These are phyloP conservation scores for Meriones psammophilus DNA, from an alignment of 2,797 vertebrate species.

Conservation along the genomic window DNA sequence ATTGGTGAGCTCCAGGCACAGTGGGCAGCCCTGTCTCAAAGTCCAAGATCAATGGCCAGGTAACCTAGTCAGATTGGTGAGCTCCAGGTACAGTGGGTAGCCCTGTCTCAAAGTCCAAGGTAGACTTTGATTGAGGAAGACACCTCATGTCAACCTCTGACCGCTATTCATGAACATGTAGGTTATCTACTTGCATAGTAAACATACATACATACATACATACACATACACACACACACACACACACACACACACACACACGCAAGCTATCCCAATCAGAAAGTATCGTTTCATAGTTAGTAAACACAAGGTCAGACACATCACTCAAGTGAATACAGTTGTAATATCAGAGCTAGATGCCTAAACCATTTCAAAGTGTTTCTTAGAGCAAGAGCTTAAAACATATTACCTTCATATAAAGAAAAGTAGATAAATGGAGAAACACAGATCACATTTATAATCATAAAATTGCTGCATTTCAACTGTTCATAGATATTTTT, in stretches of 20 bases:
- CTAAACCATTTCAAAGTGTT: background rate
- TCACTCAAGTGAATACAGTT: background rate
- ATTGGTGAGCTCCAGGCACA: background rate
- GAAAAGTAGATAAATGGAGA: slow-evolving; percentile 66
- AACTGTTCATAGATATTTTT: slow-evolving; percentile 53
- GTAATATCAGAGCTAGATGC: background rate
- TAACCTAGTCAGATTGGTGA: background rate
- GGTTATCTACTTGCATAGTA: background rate
- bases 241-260: background rate
- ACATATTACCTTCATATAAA: slow-evolving; percentile 58
- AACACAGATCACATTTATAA: slow-evolving; percentile 62
- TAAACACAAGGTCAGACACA: slow-evolving; percentile 8
- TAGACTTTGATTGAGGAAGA: background rate
- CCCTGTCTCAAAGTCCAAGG: background rate
- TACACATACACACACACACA: background rate
- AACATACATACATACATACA: rapidly evolving
- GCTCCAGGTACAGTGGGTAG: background rate
- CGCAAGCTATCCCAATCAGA: background rate
- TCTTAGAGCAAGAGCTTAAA: background rate
- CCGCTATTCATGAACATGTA: background rate
- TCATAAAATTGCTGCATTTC: slow-evolving; percentile 52
- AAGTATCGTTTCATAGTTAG: background rate
- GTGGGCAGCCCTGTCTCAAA: background rate
- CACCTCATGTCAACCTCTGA: background rate
- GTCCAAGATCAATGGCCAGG: background rate